Percentiles rank a stretch among this genome's conserved stretches.
Conservation (phyloP, 2,888 invertebrate species). For the Cephus sareptanus region DNA sequence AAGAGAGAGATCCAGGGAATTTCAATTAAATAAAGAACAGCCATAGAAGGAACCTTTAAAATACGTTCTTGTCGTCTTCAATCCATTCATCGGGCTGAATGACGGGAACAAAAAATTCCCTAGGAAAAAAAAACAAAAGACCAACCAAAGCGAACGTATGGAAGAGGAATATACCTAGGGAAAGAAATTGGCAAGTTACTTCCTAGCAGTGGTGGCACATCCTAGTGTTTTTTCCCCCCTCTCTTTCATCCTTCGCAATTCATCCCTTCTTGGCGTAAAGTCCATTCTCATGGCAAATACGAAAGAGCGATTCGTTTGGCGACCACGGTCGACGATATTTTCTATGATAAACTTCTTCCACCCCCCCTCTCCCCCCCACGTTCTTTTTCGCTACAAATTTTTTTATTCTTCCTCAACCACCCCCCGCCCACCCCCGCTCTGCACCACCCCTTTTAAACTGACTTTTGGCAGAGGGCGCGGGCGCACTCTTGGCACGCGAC, state of each 20-base stretch:
- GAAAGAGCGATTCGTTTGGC: not conserved
- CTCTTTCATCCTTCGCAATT: not conserved
- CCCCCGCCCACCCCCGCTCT: not conserved
- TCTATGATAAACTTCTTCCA: not conserved
- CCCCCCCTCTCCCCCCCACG: not conserved
- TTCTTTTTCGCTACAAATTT: not conserved
- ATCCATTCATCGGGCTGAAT: not conserved
- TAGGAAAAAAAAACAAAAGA: not conserved
- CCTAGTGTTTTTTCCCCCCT: not conserved
- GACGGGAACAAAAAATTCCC: not conserved
- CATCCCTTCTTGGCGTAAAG: not conserved
- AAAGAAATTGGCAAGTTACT: not conserved
- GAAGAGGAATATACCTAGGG: not conserved
- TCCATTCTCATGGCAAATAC: not conserved
- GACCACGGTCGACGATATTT: not conserved
- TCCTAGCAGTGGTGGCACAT: not conserved
- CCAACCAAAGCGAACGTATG: not conserved
- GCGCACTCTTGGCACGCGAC: slow-evolving; percentile 20
- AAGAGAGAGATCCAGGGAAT: not conserved
- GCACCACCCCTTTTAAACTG: slow-evolving; percentile 1
- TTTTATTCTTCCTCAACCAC: not conserved
- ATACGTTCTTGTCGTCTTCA: not conserved
- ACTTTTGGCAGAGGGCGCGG: slow-evolving; percentile 5
- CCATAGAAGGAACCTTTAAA: not conserved
- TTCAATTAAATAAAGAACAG: not conserved